Conservation (phyloP, 2,113 vertebrate species). For the Pseudonaja textilis region DNA sequence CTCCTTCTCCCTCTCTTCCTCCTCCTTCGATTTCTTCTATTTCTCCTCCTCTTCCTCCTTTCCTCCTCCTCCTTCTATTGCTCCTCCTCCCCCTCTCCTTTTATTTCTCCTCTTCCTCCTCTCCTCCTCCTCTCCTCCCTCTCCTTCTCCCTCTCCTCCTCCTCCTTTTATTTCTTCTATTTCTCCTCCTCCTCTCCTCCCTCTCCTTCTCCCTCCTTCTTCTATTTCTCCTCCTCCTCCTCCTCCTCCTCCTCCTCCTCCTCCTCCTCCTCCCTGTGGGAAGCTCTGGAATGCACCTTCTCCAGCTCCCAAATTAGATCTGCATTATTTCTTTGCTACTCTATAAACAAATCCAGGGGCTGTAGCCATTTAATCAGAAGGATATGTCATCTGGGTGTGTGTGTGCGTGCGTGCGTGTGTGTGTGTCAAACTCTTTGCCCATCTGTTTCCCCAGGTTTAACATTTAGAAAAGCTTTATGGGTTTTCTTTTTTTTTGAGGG, state of each 20-base stretch:
- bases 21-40: too few relatives aligned
- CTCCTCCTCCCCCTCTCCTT: too few relatives aligned
- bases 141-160: too few relatives aligned
- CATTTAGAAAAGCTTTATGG: conserved; percentile 63
- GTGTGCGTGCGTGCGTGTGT: conserved; percentile 21
- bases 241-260: too few relatives aligned
- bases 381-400: conserved; percentile 73
- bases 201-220: too few relatives aligned
- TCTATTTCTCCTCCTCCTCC: too few relatives aligned
- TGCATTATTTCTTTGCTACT: conserved; percentile 78
- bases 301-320: conserved; percentile 73
- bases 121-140: too few relatives aligned
- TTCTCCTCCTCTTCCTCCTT: too few relatives aligned
- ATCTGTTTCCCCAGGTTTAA: conserved; percentile 72
- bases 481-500: conserved; percentile 10
- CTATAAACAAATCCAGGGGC: conserved; percentile 79
- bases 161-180: too few relatives aligned
- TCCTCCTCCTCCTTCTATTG: accelerated
- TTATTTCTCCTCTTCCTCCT: too few relatives aligned
- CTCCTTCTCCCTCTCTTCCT: too few relatives aligned
- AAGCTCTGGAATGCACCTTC: conserved; percentile 53
- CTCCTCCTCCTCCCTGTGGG: conserved; percentile 13
- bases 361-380: conserved; percentile 78
- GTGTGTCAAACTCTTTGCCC: conserved; percentile 70
- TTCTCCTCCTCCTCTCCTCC: too few relatives aligned